A percentile compares a stretch with the other conserved stretches of the same genome.
These are phyloP conservation scores for Lasaia peninsularis DNA, from an alignment of 1,140 invertebrate species.

Conservation along the genomic window DNA sequence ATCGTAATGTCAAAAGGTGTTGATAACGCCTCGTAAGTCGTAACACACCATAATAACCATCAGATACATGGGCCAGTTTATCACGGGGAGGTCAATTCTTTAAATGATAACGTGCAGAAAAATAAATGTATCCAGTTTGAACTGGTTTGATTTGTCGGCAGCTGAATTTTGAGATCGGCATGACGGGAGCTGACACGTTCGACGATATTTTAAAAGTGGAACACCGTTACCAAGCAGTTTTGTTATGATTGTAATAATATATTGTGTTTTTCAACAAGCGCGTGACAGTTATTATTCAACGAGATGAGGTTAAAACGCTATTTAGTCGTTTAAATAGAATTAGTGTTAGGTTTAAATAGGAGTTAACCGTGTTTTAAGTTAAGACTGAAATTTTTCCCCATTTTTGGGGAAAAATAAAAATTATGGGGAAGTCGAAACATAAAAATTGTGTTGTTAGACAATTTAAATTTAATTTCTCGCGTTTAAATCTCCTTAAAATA, in stretches of 20 bases:
- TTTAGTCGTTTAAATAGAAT: no score
- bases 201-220: not conserved
- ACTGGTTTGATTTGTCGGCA: not conserved
- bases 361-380: no score
- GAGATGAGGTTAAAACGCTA: no score
- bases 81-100: not conserved
- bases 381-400: no score
- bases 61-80: not conserved
- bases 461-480: no score
- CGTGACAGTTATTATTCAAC: no score
- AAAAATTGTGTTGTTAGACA: no score
- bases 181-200: not conserved
- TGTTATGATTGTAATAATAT: not conserved
- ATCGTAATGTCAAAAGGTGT: slow-evolving; percentile 6
- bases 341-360: no score
- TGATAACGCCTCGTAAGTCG: not conserved
- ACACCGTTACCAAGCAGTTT: slow-evolving; percentile 9
- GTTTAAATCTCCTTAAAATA: no score
- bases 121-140: not conserved
- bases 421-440: no score
- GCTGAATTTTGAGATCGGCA: not conserved
- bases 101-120: not conserved
- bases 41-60: slow-evolving; percentile 3
- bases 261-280: no score
- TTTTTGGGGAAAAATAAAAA: no score